Evolutionary conservation across 2,888 invertebrate species (phyloP), one percentile per base, ranked within the genome.

Genomic region (Notodonta dromedarius): DNA sequence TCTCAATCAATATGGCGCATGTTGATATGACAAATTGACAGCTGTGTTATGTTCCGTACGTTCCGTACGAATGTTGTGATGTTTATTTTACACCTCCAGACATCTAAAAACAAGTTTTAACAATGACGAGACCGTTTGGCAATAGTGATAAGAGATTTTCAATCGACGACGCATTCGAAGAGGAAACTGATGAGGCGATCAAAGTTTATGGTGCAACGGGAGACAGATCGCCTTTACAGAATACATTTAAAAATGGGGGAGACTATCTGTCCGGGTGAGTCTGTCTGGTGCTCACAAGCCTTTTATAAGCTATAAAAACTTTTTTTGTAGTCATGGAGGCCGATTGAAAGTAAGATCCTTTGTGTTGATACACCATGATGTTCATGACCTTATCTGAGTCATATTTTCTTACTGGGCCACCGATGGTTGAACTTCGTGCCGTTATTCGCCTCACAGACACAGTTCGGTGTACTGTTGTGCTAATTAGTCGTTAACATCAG

Each of bases 111-210:
- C 59, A 71, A 74, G 76, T 77, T 78, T 78, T 79, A 79, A 91
- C 82, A 84, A 94, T 94, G 94, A 94, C 94, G 77, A 88, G 90
- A 82, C 86, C 93, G 66, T 93, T 92, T 74, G 90, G 92, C 73
- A 90, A 87, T 67, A 90, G 83, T 84, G 95, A 95, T 76, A 96
- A 96, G 83, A 93, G 96, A 73, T 97, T 97, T 90, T 96, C 96
- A 58, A 97, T 97, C 77, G 97, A 97, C 87, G 97, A 97, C 87
- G 97, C 97, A 13, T 97, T 97, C 82, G 97, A 97, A 83, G 97
- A 97, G 83, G 97, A 97, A 84, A 96, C 97, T 56, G 97, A 97
- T 80, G 97, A 97, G 84, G 96, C 96, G 60, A 95, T 97, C 77
- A 95, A 96, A 82, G 96, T 97, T 56, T 97, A 97, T 86, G 97